A percentile compares a stretch with the other conserved stretches of the same genome.
Conservation (phyloP, 2,888 invertebrate genomes). For the Phalangium opilio region DNA sequence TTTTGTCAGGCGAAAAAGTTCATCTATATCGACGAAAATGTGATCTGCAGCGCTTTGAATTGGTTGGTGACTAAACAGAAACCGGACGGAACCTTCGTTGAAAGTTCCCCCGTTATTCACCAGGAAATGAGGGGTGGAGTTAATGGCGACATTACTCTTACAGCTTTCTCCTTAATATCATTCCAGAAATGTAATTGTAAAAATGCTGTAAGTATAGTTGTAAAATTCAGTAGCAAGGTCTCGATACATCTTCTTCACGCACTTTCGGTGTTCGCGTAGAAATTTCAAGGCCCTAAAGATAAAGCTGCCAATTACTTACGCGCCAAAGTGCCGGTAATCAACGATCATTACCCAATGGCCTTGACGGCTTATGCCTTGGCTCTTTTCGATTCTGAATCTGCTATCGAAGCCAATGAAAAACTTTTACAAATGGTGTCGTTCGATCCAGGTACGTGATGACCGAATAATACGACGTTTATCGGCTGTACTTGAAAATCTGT, state of each 20-base stretch:
- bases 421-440: conserved; percentile 4
- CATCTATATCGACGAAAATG: conserved; percentile 17
- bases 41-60: conserved; percentile 14
- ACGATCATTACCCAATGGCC: conserved; percentile 17
- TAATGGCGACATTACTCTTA: no score
- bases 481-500: no score
- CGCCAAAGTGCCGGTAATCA: conserved; percentile 7
- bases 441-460: conserved; percentile 8
- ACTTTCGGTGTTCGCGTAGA: conserved; percentile 3
- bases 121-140: conserved; percentile 9
- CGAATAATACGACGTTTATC: no score
- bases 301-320: conserved; percentile 10
- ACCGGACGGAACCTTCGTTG: conserved; percentile 18
- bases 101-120: conserved; percentile 19
- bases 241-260: no score
- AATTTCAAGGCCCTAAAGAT: conserved; percentile 4
- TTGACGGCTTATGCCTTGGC: conserved; percentile 20
- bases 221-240: no score
- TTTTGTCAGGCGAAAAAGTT: conserved; percentile 19
- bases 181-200: no score
- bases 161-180: no score
- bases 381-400: conserved; percentile 8
- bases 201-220: no score
- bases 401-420: conserved; percentile 10
- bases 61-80: conserved; percentile 18